Evolutionary conservation across 2,888 invertebrate species (phyloP).

Genomic region (Argyra leucocephala): DNA sequence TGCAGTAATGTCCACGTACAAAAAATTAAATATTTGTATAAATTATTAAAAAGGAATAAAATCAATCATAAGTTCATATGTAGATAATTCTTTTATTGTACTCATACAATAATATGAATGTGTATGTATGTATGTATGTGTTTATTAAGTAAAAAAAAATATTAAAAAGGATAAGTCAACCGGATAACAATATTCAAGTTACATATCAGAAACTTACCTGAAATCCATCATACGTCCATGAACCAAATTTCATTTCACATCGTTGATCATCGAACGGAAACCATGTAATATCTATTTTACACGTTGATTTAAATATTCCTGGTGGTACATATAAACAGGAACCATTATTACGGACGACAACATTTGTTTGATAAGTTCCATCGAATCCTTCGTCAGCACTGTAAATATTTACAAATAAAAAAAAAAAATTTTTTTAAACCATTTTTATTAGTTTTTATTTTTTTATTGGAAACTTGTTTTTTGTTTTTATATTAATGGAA

Average conservation of each 20-base stretch:
- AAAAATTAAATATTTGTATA: too few species aligned
- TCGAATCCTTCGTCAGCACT: constrained; percentile 99
- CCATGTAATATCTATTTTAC: constrained; percentile 98
- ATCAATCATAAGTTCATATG: too few species aligned
- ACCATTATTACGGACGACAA: constrained; percentile 90
- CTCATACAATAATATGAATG: too few species aligned
- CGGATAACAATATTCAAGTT: too few species aligned
- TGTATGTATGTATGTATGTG: too few species aligned
- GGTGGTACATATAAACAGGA: constrained; percentile 94
- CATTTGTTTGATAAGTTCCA: constrained; percentile 96
- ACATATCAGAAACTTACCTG: constrained; percentile 51
- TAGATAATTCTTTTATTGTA: too few species aligned
- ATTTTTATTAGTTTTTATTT: too few species aligned
- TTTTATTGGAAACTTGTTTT: neutral
- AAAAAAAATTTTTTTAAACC: neutral
- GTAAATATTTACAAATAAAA: constrained; percentile 28
- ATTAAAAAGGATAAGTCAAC: too few species aligned
- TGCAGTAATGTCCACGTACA: too few species aligned
- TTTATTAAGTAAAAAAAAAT: too few species aligned
- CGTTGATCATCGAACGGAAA: constrained; percentile 98
- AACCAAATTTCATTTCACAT: constrained; percentile 98
- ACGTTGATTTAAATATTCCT: constrained; percentile 96
- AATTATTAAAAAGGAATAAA: too few species aligned
- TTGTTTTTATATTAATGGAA: neutral
- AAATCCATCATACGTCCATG: constrained; percentile 97